Percentiles rank a stretch among this genome's conserved stretches.
phyloP scores from a whole-genome alignment of 2,888 invertebrate genomes.

The Caenorhabditis sp. region DNA sequence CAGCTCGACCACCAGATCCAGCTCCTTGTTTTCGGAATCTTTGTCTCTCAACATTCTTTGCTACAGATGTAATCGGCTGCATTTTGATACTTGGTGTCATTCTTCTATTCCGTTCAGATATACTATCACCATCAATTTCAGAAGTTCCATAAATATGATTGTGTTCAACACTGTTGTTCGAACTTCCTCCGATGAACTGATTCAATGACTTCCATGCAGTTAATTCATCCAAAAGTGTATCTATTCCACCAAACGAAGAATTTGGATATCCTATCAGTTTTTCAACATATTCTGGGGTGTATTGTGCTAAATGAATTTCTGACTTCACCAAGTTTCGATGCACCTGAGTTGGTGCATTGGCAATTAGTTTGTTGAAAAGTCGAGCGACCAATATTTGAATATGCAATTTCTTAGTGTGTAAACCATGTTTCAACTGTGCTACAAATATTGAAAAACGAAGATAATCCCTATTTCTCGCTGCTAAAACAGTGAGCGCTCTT shows the following conservation, averaged over 20 bases:
- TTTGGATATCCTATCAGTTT: conserved; percentile 56
- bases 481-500: conserved; percentile 58
- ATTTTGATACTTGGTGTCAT: conserved; percentile 22
- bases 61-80: conserved; percentile 52
- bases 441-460: conserved; percentile 60
- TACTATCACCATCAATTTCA: conserved; percentile 35
- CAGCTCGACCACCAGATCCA: conserved; percentile 49
- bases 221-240: conserved; percentile 55
- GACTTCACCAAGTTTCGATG: conserved; percentile 58
- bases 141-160: conserved; percentile 48
- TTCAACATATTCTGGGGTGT: conserved; percentile 59
- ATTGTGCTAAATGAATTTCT: conserved; percentile 63
- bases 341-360: conserved; percentile 55
- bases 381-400: conserved; percentile 68
- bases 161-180: conserved; percentile 29
- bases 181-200: conserved; percentile 25
- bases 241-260: conserved; percentile 50
- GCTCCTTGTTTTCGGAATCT: conserved; percentile 58
- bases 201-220: conserved; percentile 51
- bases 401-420: conserved; percentile 66
- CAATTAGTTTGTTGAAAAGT: conserved; percentile 65
- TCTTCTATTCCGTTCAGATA: conserved; percentile 36
- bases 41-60: conserved; percentile 61
- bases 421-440: conserved; percentile 64
- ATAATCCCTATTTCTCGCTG: conserved; percentile 64